Percentiles rank a stretch among this genome's conserved stretches.
These are phyloP conservation scores for Philopotamus ludificatus DNA, from an alignment of 1,140 invertebrate species.

Conservation along the genomic window DNA sequence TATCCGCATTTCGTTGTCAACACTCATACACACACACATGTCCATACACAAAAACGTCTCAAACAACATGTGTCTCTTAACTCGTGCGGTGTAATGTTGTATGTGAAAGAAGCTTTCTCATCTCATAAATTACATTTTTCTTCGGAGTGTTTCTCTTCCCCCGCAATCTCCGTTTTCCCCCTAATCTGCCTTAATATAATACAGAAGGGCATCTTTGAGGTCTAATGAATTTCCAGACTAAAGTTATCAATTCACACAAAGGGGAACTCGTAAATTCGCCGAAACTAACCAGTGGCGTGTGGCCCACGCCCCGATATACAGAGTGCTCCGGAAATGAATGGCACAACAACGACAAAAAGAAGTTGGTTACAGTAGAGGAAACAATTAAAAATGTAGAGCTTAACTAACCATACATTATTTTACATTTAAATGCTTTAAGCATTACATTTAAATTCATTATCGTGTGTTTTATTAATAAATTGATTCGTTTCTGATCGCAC, in stretches of 20 bases:
- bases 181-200: conserved; percentile 19
- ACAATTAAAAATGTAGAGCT: too few species aligned
- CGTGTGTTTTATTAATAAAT: too few species aligned
- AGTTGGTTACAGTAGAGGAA: too few species aligned
- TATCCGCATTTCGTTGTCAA: too few species aligned
- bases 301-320: not conserved
- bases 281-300: conserved; percentile 5
- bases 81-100: not conserved
- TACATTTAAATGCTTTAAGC: too few species aligned
- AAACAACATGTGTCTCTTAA: not conserved
- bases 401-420: too few species aligned
- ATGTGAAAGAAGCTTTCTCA: not conserved
- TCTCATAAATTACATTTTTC: not conserved
- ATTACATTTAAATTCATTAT: too few species aligned
- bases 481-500: too few species aligned
- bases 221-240: conserved; percentile 20
- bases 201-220: conserved; percentile 4
- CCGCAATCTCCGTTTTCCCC: not conserved
- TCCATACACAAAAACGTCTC: too few species aligned
- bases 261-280: not conserved
- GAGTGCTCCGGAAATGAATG: not conserved
- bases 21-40: too few species aligned
- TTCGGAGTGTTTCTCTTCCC: not conserved
- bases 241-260: conserved; percentile 12
- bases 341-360: too few species aligned